Percentiles rank a stretch among this genome's conserved stretches.
phyloP scores from a whole-genome alignment of 92 coral and sea anemone species.

The Epizoanthus fatuus region DNA sequence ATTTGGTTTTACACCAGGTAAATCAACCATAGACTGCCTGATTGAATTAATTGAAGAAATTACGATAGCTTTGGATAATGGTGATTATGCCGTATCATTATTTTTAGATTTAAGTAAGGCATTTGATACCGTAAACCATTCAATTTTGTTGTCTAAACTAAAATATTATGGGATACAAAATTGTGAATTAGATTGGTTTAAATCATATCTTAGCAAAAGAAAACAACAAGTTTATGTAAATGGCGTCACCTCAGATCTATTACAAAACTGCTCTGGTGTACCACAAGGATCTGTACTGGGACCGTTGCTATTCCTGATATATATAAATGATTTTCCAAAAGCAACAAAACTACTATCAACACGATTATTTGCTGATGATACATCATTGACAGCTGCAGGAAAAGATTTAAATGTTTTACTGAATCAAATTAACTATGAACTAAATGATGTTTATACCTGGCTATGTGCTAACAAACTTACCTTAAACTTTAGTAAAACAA shows the following conservation, averaged over 20 bases:
- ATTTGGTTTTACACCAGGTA: constrained; percentile 23
- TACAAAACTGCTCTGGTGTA: too few relatives aligned
- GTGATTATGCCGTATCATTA: constrained; percentile 36
- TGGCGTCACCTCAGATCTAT: not conserved
- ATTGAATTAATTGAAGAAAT: constrained; percentile 36
- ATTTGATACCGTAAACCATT: not conserved
- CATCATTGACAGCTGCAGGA: too few relatives aligned
- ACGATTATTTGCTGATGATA: too few relatives aligned
- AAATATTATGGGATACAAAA: constrained; percentile 10
- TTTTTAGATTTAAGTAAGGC: constrained; percentile 52
- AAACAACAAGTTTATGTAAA: not conserved
- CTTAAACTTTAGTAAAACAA: too few relatives aligned
- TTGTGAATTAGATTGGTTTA: constrained; percentile 6
- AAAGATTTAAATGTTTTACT: too few relatives aligned
- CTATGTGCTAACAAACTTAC: too few relatives aligned
- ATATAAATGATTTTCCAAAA: too few relatives aligned
- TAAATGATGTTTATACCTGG: too few relatives aligned
- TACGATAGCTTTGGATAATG: constrained; percentile 35
- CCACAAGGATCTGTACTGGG: too few relatives aligned
- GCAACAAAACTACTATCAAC: too few relatives aligned
- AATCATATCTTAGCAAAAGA: not conserved
- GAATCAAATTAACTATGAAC: too few relatives aligned
- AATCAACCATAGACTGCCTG: not conserved
- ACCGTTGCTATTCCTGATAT: too few relatives aligned
- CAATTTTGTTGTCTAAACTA: constrained; percentile 25